phyloP scores from a whole-genome alignment of 2,888 invertebrate genomes.

The Lagria hirta region DNA sequence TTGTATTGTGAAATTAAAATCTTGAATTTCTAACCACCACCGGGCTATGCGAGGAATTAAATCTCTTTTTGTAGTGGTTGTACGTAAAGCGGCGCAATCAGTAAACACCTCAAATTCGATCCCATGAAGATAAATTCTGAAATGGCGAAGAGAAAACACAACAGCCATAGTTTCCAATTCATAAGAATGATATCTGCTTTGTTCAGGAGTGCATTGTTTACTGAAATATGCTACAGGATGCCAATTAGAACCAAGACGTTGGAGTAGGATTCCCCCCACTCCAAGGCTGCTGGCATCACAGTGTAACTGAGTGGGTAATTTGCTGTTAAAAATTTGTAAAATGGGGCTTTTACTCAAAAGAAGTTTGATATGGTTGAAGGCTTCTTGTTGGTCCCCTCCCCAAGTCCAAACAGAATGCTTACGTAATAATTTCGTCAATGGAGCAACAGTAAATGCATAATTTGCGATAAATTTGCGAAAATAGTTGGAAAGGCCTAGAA shows the following conservation, averaged over 20 bases:
- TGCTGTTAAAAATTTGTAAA: conserved; percentile 35
- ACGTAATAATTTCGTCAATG: conserved; percentile 21
- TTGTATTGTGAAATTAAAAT: conserved; percentile 37
- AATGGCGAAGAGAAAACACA: conserved; percentile 34
- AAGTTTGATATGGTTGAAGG: conserved; percentile 8
- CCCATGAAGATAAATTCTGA: conserved; percentile 37
- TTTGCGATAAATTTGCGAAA: conserved; percentile 30
- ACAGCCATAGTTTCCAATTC: conserved; percentile 44
- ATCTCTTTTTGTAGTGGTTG: conserved; percentile 37
- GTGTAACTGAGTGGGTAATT: conserved; percentile 32
- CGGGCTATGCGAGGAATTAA: conserved; percentile 38
- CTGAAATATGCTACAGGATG: conserved; percentile 35
- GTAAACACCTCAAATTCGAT: conserved; percentile 35
- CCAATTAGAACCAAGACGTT: conserved; percentile 19
- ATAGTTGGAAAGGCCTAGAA: conserved; percentile 30
- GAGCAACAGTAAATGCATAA: conserved; percentile 24
- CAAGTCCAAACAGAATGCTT: conserved; percentile 24
- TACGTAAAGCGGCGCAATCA: conserved; percentile 43
- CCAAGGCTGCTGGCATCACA: conserved; percentile 37
- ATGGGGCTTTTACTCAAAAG: conserved; percentile 30
- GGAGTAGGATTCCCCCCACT: conserved; percentile 37
- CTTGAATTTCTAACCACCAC: conserved; percentile 42
- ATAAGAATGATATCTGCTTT: conserved; percentile 39
- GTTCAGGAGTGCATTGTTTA: conserved; percentile 30
- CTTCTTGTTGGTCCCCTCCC: conserved; percentile 19